Evolutionary conservation across 2,888 invertebrate species (phyloP).

Genomic region (Mimumesa dahlbomi): DNA sequence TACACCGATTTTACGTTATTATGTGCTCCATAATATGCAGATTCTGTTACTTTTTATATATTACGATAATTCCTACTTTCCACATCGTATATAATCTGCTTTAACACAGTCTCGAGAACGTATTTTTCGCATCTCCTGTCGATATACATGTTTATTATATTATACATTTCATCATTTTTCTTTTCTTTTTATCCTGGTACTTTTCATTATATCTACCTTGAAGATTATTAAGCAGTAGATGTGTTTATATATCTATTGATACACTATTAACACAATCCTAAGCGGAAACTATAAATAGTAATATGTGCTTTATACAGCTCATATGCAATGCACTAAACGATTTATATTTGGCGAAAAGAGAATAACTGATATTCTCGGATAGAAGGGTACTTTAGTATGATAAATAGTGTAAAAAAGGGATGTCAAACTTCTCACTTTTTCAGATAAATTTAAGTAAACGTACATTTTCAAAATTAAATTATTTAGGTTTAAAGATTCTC

Average conservation of each 20-base stretch:
- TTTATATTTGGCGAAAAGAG: slow-evolving; percentile 42
- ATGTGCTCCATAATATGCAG: slow-evolving; percentile 22
- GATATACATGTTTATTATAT: slow-evolving; percentile 36
- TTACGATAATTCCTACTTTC: slow-evolving; percentile 33
- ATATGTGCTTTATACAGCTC: slow-evolving; percentile 42
- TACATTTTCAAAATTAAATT: slow-evolving; percentile 22
- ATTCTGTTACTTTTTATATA: slow-evolving; percentile 28
- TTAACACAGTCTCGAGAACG: slow-evolving; percentile 39
- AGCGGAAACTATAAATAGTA: slow-evolving; percentile 25
- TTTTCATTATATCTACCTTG: slow-evolving; percentile 21
- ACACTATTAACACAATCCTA: slow-evolving; percentile 14
- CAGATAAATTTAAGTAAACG: slow-evolving; percentile 28
- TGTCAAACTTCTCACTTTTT: slow-evolving; percentile 31
- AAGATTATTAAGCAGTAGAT: slow-evolving; percentile 25
- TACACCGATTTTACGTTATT: slow-evolving; percentile 16
- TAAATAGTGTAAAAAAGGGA: slow-evolving; percentile 31
- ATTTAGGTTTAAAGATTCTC: background rate
- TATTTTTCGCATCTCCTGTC: slow-evolving; percentile 19
- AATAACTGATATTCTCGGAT: slow-evolving; percentile 42
- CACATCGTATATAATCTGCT: slow-evolving; percentile 18
- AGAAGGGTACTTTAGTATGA: slow-evolving; percentile 39
- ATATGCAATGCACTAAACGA: slow-evolving; percentile 33
- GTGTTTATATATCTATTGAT: slow-evolving; percentile 20
- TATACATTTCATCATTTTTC: slow-evolving; percentile 27
- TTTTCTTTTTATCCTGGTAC: slow-evolving; percentile 19